Base-by-base conservation (phyloP, 1,140 invertebrate genomes). In the Hylyphantes graminicola region DNA sequence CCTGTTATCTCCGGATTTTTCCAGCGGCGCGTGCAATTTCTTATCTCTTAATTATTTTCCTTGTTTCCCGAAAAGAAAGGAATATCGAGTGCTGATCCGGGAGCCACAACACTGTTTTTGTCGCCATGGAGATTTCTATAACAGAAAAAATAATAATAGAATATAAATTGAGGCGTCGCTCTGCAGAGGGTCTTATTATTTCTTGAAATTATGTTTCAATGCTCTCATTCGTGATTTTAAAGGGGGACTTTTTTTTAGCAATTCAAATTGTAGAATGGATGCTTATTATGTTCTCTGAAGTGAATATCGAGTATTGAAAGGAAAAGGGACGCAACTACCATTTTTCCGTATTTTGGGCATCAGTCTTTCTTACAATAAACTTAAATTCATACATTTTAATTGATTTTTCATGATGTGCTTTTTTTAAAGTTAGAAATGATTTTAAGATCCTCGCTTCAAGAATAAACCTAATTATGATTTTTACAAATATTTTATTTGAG, bases 31-130 rank as follows among this genome's bases (percentile, higher is more conserved):
- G 53, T 74, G 70, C 59, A 50, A 81, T 72, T 75, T 68, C 80
- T 82, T 82, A 82, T 82, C 57, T 74, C 80, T 82, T 82, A 82
- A 82, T 82, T 82, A 82, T 82, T 82, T 82, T 82, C 80, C 80
- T 82, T 82, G 80, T 74, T 74, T 50, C 70, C 55, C 6, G 17
- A 73, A 63, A 72, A 19, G 63, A 63, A 63, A 61, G 55, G 3
- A 54, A 50, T 48, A 76, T 50, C 63, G 54, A 59, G 17, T 54
- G 54, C 13, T n/a, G 48, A 78, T 78, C 63, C 50, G 59, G 50
- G 59, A 65, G 50, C 80, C 80, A 82, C 80, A 82, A 82, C 80
- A 82, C 64, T 74, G 50, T 74, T 8, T 35, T 55, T 50, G 70
- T 82, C 17, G 59, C 35, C 61, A 82, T 82, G 72, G 80, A n/a